phyloP scores from a whole-genome alignment of 2,113 vertebrate species.

The Galeopterus variegatus region DNA sequence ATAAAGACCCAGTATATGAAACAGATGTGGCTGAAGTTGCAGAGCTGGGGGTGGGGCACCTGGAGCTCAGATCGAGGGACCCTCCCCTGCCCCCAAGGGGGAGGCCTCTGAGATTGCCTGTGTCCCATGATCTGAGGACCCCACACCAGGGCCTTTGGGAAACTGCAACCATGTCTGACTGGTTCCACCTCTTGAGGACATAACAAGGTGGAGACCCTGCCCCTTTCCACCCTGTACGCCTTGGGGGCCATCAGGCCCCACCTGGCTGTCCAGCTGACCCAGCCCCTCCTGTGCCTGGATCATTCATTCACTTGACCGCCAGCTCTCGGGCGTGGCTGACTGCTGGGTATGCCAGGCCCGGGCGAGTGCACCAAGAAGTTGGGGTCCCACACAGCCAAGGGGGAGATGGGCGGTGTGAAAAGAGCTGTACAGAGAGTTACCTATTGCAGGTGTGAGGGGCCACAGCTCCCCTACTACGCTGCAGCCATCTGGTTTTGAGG shows the following conservation, averaged over 20 bases:
- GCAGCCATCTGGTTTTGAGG: fast-evolving
- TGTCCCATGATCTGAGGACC: background rate
- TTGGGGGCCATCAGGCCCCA: background rate
- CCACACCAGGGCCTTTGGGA: background rate
- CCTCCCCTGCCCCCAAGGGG: background rate
- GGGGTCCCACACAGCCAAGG: fast-evolving
- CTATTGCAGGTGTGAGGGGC: background rate
- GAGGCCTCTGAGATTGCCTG: background rate
- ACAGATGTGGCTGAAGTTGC: background rate
- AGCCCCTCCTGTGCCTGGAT: background rate
- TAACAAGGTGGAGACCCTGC: too few species aligned
- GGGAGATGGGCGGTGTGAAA: fast-evolving
- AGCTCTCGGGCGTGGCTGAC: background rate
- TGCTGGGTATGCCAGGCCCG: background rate
- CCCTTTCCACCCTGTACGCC: background rate
- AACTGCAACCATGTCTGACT: background rate
- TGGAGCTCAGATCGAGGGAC: background rate
- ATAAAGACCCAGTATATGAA: background rate
- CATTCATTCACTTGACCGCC: background rate
- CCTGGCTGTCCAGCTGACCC: background rate
- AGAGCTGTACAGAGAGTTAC: fast-evolving
- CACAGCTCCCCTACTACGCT: fast-evolving
- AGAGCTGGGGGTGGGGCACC: background rate
- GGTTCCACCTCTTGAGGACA: background rate
- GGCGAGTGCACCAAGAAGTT: background rate